Evolutionary conservation across 2,888 invertebrate species (phyloP), one percentile per base, ranked within the genome.

Genomic region (Spilarctia lutea): DNA sequence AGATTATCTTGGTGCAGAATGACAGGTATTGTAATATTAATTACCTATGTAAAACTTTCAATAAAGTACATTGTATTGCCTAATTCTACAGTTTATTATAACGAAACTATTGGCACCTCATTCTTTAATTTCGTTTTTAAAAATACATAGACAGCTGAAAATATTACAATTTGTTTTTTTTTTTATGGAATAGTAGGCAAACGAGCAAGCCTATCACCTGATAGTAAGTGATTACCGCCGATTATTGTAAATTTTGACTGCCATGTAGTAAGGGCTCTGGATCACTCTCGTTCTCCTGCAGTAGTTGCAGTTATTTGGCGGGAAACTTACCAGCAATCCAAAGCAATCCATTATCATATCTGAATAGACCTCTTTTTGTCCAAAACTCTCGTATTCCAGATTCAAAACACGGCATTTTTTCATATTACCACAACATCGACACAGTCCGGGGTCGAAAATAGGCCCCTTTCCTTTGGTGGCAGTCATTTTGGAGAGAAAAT

Each of bases 281-380:
- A n/a, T n/a, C n/a, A 27, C 13, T 11, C 60, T 60, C 10, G n/a
- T 10, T 10, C 10, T 24, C n/a, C n/a, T n/a, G 8, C 10, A 27
- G 13, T 27, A 27, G 27, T 27, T 16, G 60, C 30, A 30, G 27
- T 30, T 7, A 30, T 18, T 63, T 18, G 8, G 30, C 18, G 30
- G 18, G 24, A 39, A 72, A 86, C 92, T 88, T 84, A 95, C 95
- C 85, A 95, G 72, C 24, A 96, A 84, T 1, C 95, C 94, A 76
- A 92, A 96, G 77, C 94, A 94, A 75, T 95, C 95, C 91, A 94
- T 89, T 42, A 96, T 86, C 91, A 96, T 95, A 70, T 94, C 94
- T 0, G 94, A 91, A 83, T 96, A 96, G 0, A 94, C 79, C 79
- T 95, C 95, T 63, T 91, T 93, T 74, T 92, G 88, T 0, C 93